A percentile compares a stretch with the other conserved stretches of the same genome.
These are phyloP conservation scores for Ophion costatus DNA, from an alignment of 2,888 invertebrate genomes.

Conservation along the genomic window DNA sequence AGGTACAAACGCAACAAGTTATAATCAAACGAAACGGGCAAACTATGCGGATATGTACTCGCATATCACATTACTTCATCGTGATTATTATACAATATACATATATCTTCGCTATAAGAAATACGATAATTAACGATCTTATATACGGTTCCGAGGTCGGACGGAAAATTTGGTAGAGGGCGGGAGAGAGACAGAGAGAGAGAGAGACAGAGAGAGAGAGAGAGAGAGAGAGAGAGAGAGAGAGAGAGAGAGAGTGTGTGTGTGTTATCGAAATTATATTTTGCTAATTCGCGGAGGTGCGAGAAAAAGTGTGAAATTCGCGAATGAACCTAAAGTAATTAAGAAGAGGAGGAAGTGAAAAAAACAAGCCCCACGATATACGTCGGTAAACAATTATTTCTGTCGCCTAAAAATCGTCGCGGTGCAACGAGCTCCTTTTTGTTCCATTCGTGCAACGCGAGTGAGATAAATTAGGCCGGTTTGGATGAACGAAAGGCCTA, in stretches of 20 bases:
- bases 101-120: slow-evolving; percentile 11
- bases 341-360: background rate
- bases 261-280: slow-evolving; percentile 72
- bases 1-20: background rate
- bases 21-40: slow-evolving; percentile 62
- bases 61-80: slow-evolving; percentile 60
- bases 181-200: slow-evolving; percentile 14
- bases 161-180: slow-evolving; percentile 55
- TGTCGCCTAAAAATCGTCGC: slow-evolving; percentile 19
- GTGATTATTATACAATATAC: slow-evolving; percentile 44
- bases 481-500: background rate
- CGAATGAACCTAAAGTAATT: slow-evolving; percentile 10
- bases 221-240: too few relatives aligned
- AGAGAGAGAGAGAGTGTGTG: slow-evolving; percentile 46
- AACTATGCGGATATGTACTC: slow-evolving; percentile 57
- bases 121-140: slow-evolving; percentile 24
- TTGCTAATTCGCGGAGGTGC: slow-evolving; percentile 69
- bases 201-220: slow-evolving; percentile 31
- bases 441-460: background rate
- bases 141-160: slow-evolving; percentile 51
- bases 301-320: slow-evolving; percentile 29
- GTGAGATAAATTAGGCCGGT: background rate
- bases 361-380: background rate
- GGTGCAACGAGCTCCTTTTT: slow-evolving; percentile 52
- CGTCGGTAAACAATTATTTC: slow-evolving; percentile 1